Base-by-base conservation (phyloP, 2,888 invertebrate genomes). In the Leptura quadrifasciata region DNA sequence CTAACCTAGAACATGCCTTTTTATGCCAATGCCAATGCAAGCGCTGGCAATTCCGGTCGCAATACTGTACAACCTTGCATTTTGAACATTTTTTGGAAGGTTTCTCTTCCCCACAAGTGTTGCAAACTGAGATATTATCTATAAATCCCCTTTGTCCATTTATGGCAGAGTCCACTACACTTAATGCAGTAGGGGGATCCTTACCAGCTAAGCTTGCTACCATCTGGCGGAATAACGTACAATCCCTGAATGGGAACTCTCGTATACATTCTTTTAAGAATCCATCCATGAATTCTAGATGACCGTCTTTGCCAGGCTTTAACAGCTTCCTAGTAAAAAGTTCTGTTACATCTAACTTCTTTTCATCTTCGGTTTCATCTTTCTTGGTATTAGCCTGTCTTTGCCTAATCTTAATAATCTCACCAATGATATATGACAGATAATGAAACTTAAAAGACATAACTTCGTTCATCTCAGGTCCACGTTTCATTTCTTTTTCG, bases 71-170 rank as follows among this genome's bases (percentile, higher is more conserved):
- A 74, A 93, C 92, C 91, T 97, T 97, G 89, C 99, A 99, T 88
- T 96, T 96, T 10, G 97, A 95, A 89, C 99, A 99, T 88, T 97
- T 96, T 88, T 98, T 98, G 8, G 94, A 93, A 0, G 97, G 96
- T 82, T 95, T 94, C 84, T 96, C 95, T 85, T 97, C 96, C 0
- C 96, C 95, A 86, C 98, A 98, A 0, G 97, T 95, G 74, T 93
- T 93, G 88, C 98, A 98, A 68, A 93, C 91, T 15, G 94, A 91
- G 76, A 93, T 91, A 83, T 88, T 90, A 81, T 93, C 92, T 15
- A 93, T 92, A 88, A 96, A 96, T 0, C 94, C 96, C 83, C 95
- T 92, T 86, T 97, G 96, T 0, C 98, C 98, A 87, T 97, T 97
- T 31, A 98, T 94, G 5, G 95, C 95, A 74, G 95, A 93, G 74